Evolutionary conservation across 2,888 invertebrate genomes (phyloP).

Genomic region (Opisthograptis luteolata): DNA sequence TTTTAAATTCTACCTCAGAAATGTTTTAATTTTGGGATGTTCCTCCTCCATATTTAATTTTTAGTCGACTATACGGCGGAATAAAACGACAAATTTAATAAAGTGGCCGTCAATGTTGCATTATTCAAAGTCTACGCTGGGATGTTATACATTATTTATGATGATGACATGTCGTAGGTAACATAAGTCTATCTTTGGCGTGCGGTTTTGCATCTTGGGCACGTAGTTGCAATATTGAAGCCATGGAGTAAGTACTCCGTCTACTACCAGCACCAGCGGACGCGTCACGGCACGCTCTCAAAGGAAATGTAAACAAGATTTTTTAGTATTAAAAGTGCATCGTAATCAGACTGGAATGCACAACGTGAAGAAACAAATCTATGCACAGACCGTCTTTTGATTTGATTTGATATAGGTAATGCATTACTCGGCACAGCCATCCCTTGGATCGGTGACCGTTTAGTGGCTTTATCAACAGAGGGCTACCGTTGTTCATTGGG

Average conservation of each 20-base stretch:
- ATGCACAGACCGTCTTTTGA: too few species aligned
- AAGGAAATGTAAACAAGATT: constrained; percentile 10
- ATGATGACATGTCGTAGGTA: constrained; percentile 76
- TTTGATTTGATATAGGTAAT: too few species aligned
- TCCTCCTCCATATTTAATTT: constrained; percentile 62
- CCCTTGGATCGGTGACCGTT: too few species aligned
- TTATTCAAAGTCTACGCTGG: constrained; percentile 71
- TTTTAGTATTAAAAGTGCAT: constrained; percentile 3
- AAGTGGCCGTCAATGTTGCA: constrained; percentile 78
- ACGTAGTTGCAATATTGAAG: constrained; percentile 72
- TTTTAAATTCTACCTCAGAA: constrained; percentile 10
- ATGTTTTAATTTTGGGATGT: constrained; percentile 56
- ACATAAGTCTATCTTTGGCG: constrained; percentile 69
- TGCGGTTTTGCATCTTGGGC: constrained; percentile 78
- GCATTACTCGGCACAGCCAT: too few species aligned
- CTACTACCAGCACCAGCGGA: too few species aligned
- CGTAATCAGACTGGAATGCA: not conserved
- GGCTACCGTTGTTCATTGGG: too few species aligned
- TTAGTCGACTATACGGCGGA: constrained; percentile 48
- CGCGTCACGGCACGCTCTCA: constrained; percentile 26
- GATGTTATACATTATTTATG: constrained; percentile 80
- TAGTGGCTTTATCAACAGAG: too few species aligned
- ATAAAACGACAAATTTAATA: constrained; percentile 81
- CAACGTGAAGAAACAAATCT: too few species aligned
- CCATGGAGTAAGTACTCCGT: constrained; percentile 33